A percentile compares a stretch with the other conserved stretches of the same genome.
Evolutionary conservation across 2,113 vertebrate species (phyloP).

Genomic region (Fulmarus glacialis): DNA sequence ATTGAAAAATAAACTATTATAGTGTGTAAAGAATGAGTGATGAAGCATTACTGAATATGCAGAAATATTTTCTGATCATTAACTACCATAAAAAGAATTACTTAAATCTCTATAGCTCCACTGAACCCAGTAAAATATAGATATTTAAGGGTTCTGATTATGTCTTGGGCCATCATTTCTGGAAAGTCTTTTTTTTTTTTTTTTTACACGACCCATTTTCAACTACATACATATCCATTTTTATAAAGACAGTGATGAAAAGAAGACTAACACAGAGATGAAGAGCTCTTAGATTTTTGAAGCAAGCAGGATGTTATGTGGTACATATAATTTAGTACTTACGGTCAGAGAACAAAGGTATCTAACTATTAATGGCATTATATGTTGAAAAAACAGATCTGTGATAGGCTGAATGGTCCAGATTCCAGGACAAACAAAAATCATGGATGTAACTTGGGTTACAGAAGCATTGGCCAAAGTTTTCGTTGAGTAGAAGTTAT

Average conservation of each 20-base stretch:
- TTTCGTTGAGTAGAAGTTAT: background rate
- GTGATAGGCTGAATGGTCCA: background rate
- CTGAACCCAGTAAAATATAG: background rate
- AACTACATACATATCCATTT: background rate
- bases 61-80: background rate
- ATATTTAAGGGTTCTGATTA: background rate
- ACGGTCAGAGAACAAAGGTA: background rate
- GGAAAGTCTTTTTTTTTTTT: background rate
- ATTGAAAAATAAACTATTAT: background rate
- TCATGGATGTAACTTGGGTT: background rate
- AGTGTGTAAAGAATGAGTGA: background rate
- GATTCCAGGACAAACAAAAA: background rate
- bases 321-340: background rate
- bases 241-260: background rate
- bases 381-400: background rate
- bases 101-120: background rate
- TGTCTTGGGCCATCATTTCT: background rate
- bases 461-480: background rate
- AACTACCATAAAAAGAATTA: background rate
- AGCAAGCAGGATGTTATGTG: background rate
- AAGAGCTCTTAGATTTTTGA: background rate
- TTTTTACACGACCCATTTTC: slow-evolving; percentile 6
- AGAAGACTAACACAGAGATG: background rate
- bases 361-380: background rate
- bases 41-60: background rate